A percentile compares a stretch with the other conserved stretches of the same genome.
phyloP scores from a whole-genome alignment of 2,113 vertebrate genomes.

The Saccopteryx leptura region DNA sequence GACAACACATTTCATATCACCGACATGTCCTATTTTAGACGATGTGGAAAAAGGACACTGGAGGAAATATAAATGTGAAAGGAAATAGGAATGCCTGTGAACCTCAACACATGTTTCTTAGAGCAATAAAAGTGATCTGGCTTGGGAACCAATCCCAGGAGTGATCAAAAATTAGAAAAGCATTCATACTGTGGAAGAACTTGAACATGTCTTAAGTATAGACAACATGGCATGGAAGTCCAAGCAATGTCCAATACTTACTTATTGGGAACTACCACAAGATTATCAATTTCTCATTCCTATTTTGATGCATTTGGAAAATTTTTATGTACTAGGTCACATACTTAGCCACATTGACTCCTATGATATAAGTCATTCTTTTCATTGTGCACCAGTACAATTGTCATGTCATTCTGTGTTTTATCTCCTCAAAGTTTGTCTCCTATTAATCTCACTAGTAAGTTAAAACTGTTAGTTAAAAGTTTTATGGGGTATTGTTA shows the following conservation, averaged over 20 bases:
- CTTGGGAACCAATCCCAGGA: not conserved
- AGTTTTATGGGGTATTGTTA: not conserved
- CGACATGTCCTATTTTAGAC: conserved; percentile 57
- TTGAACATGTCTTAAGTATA: not conserved
- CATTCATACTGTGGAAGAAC: not conserved
- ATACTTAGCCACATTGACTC: not conserved
- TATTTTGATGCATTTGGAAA: not conserved
- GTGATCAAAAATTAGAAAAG: conserved; percentile 28
- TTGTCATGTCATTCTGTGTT: not conserved
- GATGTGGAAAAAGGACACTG: not conserved
- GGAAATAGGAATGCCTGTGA: conserved; percentile 57
- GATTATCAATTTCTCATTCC: not conserved
- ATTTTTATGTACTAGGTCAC: not conserved
- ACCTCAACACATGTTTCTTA: not conserved
- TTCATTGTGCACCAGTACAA: not conserved
- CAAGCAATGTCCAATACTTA: not conserved
- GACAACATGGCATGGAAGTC: not conserved
- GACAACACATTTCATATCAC: conserved; percentile 74
- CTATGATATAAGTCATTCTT: not conserved
- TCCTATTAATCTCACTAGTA: not conserved
- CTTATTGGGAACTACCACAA: not conserved
- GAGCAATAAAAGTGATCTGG: not conserved
- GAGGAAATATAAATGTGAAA: conserved; percentile 67
- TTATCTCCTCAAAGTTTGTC: not conserved
- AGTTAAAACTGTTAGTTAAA: conserved; percentile 1